These are phyloP conservation scores for Lucilia sericata DNA, from an alignment of 1,140 invertebrate genomes.

Conservation along the genomic window DNA sequence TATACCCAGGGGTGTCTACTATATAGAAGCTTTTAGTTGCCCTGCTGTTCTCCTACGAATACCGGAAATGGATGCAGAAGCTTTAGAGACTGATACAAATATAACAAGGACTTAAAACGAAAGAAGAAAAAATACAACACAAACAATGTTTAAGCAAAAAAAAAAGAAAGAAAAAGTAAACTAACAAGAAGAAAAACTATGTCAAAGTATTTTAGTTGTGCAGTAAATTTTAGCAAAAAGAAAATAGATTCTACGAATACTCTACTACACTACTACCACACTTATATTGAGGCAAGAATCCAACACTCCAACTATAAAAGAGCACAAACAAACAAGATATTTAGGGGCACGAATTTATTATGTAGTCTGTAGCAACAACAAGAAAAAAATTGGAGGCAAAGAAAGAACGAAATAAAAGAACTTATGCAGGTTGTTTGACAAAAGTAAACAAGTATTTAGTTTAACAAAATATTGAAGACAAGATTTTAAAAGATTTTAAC, in stretches of 20 bases:
- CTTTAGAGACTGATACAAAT: not conserved
- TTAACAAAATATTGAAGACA: not conserved
- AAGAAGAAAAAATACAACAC: not conserved
- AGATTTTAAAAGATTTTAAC: slow-evolving; percentile 22
- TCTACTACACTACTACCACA: not conserved
- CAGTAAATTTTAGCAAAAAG: not conserved
- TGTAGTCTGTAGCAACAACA: not conserved
- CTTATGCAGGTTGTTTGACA: slow-evolving; percentile 10
- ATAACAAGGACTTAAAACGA: not conserved
- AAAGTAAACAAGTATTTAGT: slow-evolving; percentile 11
- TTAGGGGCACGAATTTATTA: not conserved
- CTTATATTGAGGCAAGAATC: not conserved
- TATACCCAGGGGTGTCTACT: no score
- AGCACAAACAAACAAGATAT: not conserved
- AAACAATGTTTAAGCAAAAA: not conserved
- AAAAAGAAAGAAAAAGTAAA: not conserved
- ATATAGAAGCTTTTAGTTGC: no score
- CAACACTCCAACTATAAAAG: not conserved
- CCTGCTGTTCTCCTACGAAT: not conserved
- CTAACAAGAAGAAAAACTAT: not conserved
- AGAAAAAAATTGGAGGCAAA: not conserved
- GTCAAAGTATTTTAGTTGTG: slow-evolving; percentile 12
- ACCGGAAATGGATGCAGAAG: slow-evolving; percentile 18
- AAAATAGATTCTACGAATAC: not conserved
- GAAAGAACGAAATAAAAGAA: not conserved